Base-by-base conservation (phyloP, 92 coral and sea anemone species). In the Ricordea florida region DNA sequence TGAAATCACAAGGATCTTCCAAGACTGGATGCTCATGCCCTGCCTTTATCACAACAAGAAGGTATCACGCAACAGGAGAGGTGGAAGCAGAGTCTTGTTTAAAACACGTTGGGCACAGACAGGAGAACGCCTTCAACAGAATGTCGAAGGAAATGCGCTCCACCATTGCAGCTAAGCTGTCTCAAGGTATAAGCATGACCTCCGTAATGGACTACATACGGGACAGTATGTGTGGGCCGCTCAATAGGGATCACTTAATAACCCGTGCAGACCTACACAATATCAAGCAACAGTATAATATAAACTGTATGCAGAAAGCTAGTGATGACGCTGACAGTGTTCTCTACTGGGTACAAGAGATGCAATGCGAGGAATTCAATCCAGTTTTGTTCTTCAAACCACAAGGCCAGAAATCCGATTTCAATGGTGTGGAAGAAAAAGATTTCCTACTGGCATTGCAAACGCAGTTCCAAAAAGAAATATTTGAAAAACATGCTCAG, bases 231-330 rank as follows among this genome's bases (percentile, higher is more conserved):
- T 2, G 5, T 8, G 69, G 60, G 27, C 69, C 69, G 6, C 67
- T 78, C 15, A 49, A 18, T 5, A 77, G 83, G 35, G 76, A 77
- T 43, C 76, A 77, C 42, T 22, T 67, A 6, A 34, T 10, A 8
- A 57, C 78, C 2, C 62, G 48, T 23, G 16, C 6, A 4, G 84
- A 78, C 28, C 47, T 78, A 1, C 51, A 51, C 17, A 67, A 53
- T 14, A 78, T 78, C 53, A 78, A 78, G 59, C 84, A 57, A 0
- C 84, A 78, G 58, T 66, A 78, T 13, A 44, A 78, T 25, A 32
- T 52, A 8, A 31, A 36, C 57, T 56, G 45, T 25, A 42, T 78
- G 41, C 57, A 53, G 35, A 68, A 42, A 15, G 68, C 11, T 15
- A 31, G 31, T n/a, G 64, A 66, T 13, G 77, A 72, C 17, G 57